Base-by-base conservation (phyloP, 2,797 vertebrate genomes). In the Pyrocephalus nanus region DNA sequence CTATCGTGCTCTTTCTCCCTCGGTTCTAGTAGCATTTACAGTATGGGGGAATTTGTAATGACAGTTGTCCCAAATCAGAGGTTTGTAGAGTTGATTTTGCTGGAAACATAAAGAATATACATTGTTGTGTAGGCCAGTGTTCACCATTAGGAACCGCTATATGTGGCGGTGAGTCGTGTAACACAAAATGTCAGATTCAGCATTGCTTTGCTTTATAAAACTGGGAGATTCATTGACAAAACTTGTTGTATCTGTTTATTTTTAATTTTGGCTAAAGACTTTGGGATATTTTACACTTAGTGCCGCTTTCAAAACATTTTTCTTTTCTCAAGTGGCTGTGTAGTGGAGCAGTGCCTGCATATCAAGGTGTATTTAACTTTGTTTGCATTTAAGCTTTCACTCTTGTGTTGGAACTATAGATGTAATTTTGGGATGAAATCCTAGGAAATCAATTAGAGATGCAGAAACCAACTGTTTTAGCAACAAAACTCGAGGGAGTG, bases 381-480 rank as follows among this genome's bases (percentile, higher is more conserved):
- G 88, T 94, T 94, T 96, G 90, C 80, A 43, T 90, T 94, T 67
- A 27, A 25, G 78, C 58, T 95, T 95, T 97, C 93, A 74, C 45
- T 91, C 79, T 87, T 79, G 22, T 72, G 47, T 82, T 90, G 92
- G 83, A 43, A 88, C 66, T 78, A 69, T 82, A 94, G 86, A 84
- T 15, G 26, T 67, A 50, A 43, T 57, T 87, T 87, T 88, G 50
- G 87, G 93, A 94, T 19, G 21, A 23, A 91, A 95, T 88, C 55
- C 72, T 95, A 92, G 76, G 93, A 95, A 95, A 89, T 95, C 91
- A 85, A 47, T 95, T 95, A 97, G 90, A 83, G 90, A 92, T 96
- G 91, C 71, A 67, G 92, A 84, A 94, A 77, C 76, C 78, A 92
- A 93, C 86, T 93, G 73, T 80, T 94, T 85, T 71, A 84, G 91